Conservation (phyloP, 2,113 vertebrate genomes). For the Dasyornis broadbenti region DNA sequence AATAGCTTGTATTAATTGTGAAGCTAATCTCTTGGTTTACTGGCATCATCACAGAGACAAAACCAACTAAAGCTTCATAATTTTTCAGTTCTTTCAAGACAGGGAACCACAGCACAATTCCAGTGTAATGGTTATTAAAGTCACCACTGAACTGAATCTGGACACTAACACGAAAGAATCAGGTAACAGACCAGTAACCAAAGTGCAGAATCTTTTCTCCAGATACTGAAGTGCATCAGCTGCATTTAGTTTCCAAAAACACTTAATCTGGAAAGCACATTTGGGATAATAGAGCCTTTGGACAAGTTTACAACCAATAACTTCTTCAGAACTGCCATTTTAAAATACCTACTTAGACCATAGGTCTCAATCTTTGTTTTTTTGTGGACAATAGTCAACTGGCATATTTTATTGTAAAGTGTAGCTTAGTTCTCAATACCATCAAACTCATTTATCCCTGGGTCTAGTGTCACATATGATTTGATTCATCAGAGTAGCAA, state of each 20-base stretch:
- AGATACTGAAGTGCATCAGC: neutral
- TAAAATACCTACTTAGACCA: neutral
- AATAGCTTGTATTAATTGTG: neutral
- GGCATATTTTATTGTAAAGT: neutral
- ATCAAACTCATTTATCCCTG: neutral
- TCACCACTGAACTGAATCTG: neutral
- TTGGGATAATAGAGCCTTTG: neutral
- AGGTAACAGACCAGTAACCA: neutral
- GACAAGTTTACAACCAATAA: neutral
- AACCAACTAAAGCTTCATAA: neutral
- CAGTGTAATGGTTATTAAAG: neutral
- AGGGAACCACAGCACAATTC: neutral
- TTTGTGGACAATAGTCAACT: neutral
- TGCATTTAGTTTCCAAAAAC: neutral
- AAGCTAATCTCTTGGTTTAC: neutral
- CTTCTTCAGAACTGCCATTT: neutral
- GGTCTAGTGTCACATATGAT: accelerated
- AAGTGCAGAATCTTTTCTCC: neutral
- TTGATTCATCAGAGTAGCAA: neutral
- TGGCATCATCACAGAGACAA: neutral
- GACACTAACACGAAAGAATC: neutral
- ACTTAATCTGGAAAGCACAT: neutral
- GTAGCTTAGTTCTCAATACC: neutral
- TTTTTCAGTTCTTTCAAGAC: neutral
- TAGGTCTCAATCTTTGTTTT: neutral